Base-by-base conservation (phyloP, 2,113 vertebrate genomes). In the Patagioenas fasciata region DNA sequence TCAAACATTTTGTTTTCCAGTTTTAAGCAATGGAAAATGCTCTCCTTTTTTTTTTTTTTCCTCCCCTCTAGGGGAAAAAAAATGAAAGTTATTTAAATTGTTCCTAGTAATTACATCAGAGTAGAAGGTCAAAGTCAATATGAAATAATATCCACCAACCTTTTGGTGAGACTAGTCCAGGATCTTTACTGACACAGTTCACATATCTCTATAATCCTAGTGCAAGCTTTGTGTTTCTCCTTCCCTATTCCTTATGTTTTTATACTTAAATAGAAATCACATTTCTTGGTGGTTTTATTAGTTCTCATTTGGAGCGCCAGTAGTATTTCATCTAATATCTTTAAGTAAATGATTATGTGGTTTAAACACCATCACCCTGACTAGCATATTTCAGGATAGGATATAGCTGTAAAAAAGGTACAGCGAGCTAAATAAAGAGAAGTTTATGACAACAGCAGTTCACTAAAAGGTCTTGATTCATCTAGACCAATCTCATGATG, bases 31-130 rank as follows among this genome's bases (percentile, higher is more conserved):
- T 95, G 97, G 96, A 98, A 90, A 96, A 95, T 90, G 88, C 70
- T 53, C 81, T 96, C 92, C 96, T 97, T 82, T 34, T 80, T 62
- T 74, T 34, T 73, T 70, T 75, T 51, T 48, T 82, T 19, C 18
- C 18, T 18, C 44, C 18, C 44, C 44, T 47, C 44, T 47, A 18
- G 44, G 44, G 18, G 18, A 47, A 81, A 96, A 97, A 84, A 97
- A 71, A 94, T 97, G 95, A 97, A 98, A 98, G 97, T 98, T 98
- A 98, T 98, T 98, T 98, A 98, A 98, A 98, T 98, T 98, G 97
- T 98, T 98, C 97, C 95, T 95, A 97, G 97, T 98, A 98, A 98
- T 99, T 98, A 98, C 96, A 97, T 96, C 98, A 98, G 95, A 97
- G 97, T 97, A 97, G 97, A 98, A 98, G 97, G 98, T 98, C 98